Conservation (phyloP, 2,113 vertebrate genomes). For the Hoplias malabaricus region DNA sequence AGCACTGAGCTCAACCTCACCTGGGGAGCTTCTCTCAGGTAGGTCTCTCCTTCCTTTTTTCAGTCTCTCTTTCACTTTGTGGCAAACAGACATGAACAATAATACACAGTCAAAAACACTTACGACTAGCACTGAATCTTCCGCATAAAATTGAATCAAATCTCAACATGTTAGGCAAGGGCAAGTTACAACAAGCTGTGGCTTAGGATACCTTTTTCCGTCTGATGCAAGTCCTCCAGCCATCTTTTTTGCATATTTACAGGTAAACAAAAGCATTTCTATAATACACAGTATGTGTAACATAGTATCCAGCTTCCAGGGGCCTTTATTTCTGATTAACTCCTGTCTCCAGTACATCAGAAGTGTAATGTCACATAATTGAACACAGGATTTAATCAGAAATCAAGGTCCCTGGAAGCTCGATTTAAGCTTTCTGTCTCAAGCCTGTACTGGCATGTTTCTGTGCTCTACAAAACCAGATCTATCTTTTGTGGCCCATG, state of each 20-base stretch:
- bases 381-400: background rate
- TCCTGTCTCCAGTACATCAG: no score
- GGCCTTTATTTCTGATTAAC: background rate
- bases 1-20: constrained; percentile 73
- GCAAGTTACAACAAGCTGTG: constrained; percentile 38
- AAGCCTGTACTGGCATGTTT: no score
- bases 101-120: background rate
- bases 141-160: background rate
- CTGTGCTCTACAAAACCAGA: no score
- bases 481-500: background rate
- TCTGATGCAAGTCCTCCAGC: constrained; percentile 17
- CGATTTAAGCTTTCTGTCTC: no score
- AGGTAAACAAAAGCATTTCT: constrained; percentile 15
- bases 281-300: background rate
- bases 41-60: constrained; percentile 22
- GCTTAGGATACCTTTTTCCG: background rate
- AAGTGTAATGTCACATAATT: no score
- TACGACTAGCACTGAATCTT: background rate
- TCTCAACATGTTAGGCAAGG: background rate
- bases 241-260: constrained; percentile 24
- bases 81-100: background rate
- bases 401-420: background rate
- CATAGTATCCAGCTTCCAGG: no score
- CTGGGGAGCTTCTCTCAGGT: constrained; percentile 75
- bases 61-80: background rate